Base-by-base conservation (phyloP, 2,888 invertebrate genomes). In the Frankliniella fusca region DNA sequence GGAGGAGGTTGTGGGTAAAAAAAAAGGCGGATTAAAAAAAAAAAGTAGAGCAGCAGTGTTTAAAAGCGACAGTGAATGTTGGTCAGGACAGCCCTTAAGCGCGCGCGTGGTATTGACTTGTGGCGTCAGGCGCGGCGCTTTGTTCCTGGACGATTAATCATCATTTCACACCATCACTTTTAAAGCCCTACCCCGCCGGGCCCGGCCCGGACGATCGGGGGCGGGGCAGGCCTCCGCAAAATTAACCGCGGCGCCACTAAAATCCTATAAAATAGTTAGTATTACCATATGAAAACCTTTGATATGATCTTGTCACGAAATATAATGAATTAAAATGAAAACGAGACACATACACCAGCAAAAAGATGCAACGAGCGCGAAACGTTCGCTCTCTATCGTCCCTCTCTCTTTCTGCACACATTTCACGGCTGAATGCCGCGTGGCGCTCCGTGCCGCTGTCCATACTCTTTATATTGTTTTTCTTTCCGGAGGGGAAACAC, bases 101-200 rank as follows among this genome's bases (percentile, higher is more conserved):
- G 70, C 23, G n/a, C 61, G 70, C 27, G n/a, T 76, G 70, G 70
- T 76, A 76, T 76, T 76, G 70, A 76, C 70, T 76, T 76, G 23
- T 76, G 70, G 70, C n/a, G 61, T 61, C 61, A 61, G 61, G 18
- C 61, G 18, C 70, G 70, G 11, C 70, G 70, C 70, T 76, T 76
- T 76, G 70, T 76, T 76, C 27, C 23, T 12, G 9, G 23, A 27
- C 70, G 70, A 76, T 76, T 76, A 76, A 76, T 76, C 70, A 23
- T 9, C 70, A 27, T 76, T 76, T 76, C 27, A 76, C 27, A 23
- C 12, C 23, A 23, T 76, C 70, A 76, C 70, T 76, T 76, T 76
- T 38, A 38, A 38, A 38, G 38, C 38, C 23, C 70, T 12, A 15
- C 61, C 27, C 12, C 70, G 10, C 70, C 27, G 27, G 70, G 11